A percentile compares a stretch with the other conserved stretches of the same genome.
These are phyloP conservation scores for Gymnocypris eckloni DNA, from an alignment of 2,797 vertebrate species.

Conservation along the genomic window DNA sequence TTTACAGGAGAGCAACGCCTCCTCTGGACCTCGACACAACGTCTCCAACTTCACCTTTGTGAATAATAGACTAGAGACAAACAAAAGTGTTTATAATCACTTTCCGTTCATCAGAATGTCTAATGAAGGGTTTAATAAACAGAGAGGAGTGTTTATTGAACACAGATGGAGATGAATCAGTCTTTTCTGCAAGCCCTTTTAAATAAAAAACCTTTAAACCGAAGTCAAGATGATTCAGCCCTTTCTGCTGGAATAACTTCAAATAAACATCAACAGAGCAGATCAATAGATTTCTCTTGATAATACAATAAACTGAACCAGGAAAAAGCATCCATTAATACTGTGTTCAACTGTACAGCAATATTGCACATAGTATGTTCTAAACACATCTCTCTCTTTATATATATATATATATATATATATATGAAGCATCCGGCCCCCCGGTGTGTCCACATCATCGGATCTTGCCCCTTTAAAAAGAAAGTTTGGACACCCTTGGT, in stretches of 20 bases:
- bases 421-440: too few species aligned
- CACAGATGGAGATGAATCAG: background rate
- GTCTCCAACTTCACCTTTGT: slow-evolving; percentile 96
- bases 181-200: background rate
- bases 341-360: background rate
- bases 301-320: background rate
- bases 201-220: background rate
- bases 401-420: background rate
- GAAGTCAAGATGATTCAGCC: background rate
- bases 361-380: background rate
- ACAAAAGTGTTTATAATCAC: background rate
- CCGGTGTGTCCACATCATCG: background rate
- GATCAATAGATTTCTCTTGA: background rate
- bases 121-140: slow-evolving; percentile 16
- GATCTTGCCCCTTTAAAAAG: background rate
- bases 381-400: background rate
- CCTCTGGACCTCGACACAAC: slow-evolving; percentile 92
- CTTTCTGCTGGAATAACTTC: background rate
- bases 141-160: slow-evolving; percentile 15
- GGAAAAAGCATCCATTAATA: background rate
- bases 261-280: background rate
- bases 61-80: slow-evolving; percentile 83
- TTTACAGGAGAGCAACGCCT: slow-evolving; percentile 95
- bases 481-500: background rate
- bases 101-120: slow-evolving; percentile 2